Evolutionary conservation across 2,113 vertebrate genomes (phyloP), one percentile per base, ranked within the genome.

Genomic region (Meleagris gallopavo): DNA sequence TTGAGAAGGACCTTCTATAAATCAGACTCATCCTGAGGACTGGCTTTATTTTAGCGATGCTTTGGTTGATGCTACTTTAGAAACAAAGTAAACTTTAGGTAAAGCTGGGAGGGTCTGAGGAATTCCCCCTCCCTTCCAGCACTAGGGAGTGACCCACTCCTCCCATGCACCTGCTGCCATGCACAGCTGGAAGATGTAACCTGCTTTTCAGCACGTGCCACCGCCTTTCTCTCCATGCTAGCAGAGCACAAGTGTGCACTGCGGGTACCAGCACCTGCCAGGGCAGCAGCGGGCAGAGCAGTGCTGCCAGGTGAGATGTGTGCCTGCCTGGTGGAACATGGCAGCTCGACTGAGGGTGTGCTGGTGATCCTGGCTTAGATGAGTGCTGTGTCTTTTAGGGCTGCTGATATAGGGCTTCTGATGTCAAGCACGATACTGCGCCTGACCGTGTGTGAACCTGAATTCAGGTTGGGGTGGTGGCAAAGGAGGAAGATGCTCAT

Each of bases 391-490:
- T 2, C 3, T 27, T 5, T 7, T 0, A 2, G 48, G 25, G 5
- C 22, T 10, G 8, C 10, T 20, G 54, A 4, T 17, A 30, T 4
- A 1, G 16, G 30, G 2, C 3, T 24, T 24, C 72, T 54, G 67
- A 74, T 5, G 8, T 13, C 34, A 40, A 41, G 69, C 27, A 9
- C 18, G 6, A 14, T 3, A 6, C 14, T 46, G 32, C 13, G 11
- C 25, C 36, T 3, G 0, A 4, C 15, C 7, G 5, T 0, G 6
- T 0, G 2, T n/a, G n/a, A n/a, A n/a, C n/a, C n/a, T n/a, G n/a
- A 50, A 1, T 8, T 9, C 24, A 36, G 34, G n/a, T 9, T 21
- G 55, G 43, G 32, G 5, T 16, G 16, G 32, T 27, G 21, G 34
- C 15, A 32, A 10, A 52, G 14, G 5, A 71, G 36, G 38, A 79